Evolutionary conservation across 2,113 vertebrate genomes (phyloP).

Genomic region (Myotis lucifugus): DNA sequence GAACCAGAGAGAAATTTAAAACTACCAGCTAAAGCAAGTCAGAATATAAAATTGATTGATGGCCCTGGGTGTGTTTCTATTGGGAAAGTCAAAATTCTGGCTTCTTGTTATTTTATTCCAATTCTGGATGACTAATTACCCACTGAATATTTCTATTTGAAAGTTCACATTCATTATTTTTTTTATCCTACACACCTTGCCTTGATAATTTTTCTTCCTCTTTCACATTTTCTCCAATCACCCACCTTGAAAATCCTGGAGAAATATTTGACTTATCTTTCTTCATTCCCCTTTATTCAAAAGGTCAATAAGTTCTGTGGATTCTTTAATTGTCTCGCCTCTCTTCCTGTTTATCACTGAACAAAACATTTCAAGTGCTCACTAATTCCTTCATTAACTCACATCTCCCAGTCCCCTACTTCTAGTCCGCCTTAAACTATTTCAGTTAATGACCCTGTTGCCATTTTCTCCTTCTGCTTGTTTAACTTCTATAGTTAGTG

Average conservation of each 20-base stretch:
- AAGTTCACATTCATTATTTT: slow-evolving; percentile 1
- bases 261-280: not conserved
- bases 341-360: not conserved
- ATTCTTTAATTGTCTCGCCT: not conserved
- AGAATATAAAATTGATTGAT: not conserved
- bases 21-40: not conserved
- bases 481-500: not conserved
- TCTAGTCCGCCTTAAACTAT: not conserved
- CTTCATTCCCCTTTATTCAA: not conserved
- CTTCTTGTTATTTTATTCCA: not conserved
- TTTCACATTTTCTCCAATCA: not conserved
- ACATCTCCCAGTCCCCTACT: not conserved
- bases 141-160: not conserved
- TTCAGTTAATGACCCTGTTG: not conserved
- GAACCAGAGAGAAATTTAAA: slow-evolving; percentile 7
- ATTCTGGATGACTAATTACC: not conserved
- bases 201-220: not conserved
- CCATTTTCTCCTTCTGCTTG: not conserved
- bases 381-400: not conserved
- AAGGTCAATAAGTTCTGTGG: not conserved
- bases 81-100: not conserved
- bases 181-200: not conserved
- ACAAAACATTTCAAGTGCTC: not conserved
- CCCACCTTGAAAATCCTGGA: not conserved
- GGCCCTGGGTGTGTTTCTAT: not conserved